Percentiles rank a stretch among this genome's conserved stretches.
phyloP scores from a whole-genome alignment of 2,113 vertebrate species.

The Indicator maculatus region DNA sequence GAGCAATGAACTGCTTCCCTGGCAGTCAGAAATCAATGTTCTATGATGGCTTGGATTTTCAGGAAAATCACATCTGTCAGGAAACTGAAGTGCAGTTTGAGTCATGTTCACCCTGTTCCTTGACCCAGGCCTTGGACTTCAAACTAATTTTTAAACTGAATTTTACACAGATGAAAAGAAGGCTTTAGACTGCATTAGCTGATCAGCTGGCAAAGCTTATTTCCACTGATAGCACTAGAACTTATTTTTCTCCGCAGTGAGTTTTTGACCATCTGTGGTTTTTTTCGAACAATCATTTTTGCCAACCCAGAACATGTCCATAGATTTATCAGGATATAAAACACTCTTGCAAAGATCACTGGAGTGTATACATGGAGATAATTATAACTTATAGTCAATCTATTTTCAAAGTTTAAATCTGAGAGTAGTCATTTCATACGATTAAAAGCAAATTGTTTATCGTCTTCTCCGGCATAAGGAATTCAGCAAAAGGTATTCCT shows the following conservation, averaged over 20 bases:
- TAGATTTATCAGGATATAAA: background rate
- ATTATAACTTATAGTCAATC: background rate
- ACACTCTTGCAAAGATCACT: background rate
- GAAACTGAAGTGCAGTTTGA: background rate
- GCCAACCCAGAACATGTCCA: background rate
- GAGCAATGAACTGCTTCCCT: background rate
- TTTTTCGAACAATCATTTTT: background rate
- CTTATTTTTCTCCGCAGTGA: background rate
- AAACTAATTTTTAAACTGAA: background rate
- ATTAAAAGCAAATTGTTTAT: background rate
- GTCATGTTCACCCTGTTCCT: background rate
- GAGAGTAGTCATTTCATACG: background rate
- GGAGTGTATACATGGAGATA: background rate
- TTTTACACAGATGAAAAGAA: background rate
- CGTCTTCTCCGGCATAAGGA: background rate
- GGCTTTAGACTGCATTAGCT: background rate
- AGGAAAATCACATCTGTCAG: background rate
- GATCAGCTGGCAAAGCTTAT: rapidly evolving
- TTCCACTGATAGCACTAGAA: background rate
- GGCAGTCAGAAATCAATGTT: background rate
- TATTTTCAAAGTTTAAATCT: conserved; percentile 28
- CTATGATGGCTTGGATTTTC: background rate
- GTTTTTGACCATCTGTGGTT: background rate
- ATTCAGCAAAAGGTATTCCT: background rate
- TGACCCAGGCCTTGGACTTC: background rate